A percentile compares a stretch with the other conserved stretches of the same genome.
Evolutionary conservation across 2,888 invertebrate species (phyloP).

Genomic region (Disparrhopalites patrizii): DNA sequence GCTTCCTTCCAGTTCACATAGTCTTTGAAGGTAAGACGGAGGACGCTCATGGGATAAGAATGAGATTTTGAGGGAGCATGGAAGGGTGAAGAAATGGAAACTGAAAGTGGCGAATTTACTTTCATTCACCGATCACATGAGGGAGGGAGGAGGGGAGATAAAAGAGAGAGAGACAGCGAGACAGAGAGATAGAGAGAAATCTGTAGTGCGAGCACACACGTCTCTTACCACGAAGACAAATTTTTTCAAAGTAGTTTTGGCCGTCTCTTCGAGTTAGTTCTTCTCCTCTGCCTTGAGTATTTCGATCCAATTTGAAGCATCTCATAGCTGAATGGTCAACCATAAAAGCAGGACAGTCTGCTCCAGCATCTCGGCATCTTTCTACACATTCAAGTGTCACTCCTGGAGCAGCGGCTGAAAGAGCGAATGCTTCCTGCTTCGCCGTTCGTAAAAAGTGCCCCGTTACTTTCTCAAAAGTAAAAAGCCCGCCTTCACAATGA

Average conservation of each 20-base stretch:
- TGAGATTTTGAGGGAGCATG: not conserved
- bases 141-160: no score
- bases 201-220: no score
- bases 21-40: not conserved
- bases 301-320: conserved; percentile 54
- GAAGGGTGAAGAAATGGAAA: not conserved
- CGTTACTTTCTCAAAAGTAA: conserved; percentile 54
- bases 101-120: not conserved
- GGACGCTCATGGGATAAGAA: not conserved
- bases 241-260: conserved; percentile 54
- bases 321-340: conserved; percentile 53
- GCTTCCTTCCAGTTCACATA: not conserved
- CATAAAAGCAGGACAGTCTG: conserved; percentile 53
- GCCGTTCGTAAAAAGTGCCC: conserved; percentile 53
- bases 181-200: no score
- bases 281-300: conserved; percentile 53
- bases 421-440: conserved; percentile 51
- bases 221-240: conserved; percentile 52
- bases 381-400: conserved; percentile 50
- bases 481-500: conserved; percentile 53
- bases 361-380: conserved; percentile 51
- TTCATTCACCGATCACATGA: not conserved
- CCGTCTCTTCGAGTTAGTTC: conserved; percentile 52
- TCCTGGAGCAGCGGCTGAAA: conserved; percentile 50
- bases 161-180: no score